Base-by-base conservation (phyloP, 1,140 invertebrate genomes). In the Psix sp. region DNA sequence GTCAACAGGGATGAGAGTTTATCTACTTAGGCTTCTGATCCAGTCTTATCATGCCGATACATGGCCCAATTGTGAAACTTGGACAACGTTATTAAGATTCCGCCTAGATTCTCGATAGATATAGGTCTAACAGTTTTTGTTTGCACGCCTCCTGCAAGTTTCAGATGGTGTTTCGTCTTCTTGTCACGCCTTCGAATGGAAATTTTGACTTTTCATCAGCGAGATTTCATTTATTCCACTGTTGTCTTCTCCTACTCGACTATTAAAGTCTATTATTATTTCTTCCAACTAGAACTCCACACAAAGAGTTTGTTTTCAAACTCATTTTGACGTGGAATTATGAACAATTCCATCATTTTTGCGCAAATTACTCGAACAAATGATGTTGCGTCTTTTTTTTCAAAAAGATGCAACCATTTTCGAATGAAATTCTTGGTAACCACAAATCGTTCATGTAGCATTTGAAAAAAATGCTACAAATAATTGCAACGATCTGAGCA, bases 81-180 rank as follows among this genome's bases (percentile, higher is more conserved):
- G 43, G 35, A 17, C 49, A 57, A 66, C 43, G 40, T 66, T 66
- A 67, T 67, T 57, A 57, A 67, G 63, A 57, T 67, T 67, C 52
- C 51, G 52, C 57, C 57, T 57, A 67, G 57, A 67, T 51, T 67
- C 21, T 45, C 51, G 43, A 49, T 49, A 43, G 63, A 49, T 56
- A 56, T 45, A 36, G 38, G 43, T 49, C 51, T 57, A 57, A 67
- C 57, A 15, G 36, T 45, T 57, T 66, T 67, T 57, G 63, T 67
- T 67, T 67, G 63, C 52, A 43, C 45, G 38, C 57, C 51, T 54
- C 18, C 17, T 15, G 20, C 13, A 66, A 66, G 35, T 66, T 66
- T 36, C 21, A 9, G 33, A 36, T 38, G 14, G 15, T 43, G 43
- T 57, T 51, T 57, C 40, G 51, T n/a, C n/a, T n/a, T 48, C 60